Evolutionary conservation across 1,140 invertebrate species (phyloP).

Genomic region (Pomacea maculata): DNA sequence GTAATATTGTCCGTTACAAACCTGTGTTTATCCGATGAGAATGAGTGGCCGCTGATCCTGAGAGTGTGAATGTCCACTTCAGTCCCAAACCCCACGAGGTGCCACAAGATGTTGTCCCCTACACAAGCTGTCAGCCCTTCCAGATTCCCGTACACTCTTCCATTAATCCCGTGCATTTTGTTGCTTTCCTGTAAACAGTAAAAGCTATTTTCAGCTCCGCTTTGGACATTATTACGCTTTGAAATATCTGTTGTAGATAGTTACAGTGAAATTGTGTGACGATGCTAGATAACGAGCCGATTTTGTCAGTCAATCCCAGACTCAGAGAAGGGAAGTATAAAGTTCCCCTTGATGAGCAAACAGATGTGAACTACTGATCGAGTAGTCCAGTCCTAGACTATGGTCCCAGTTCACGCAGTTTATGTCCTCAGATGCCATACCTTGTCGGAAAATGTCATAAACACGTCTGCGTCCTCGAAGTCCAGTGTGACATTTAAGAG

Average conservation of each 20-base stretch:
- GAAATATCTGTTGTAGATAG: too few species aligned
- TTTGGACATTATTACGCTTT: background rate
- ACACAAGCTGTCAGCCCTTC: conserved; percentile 52
- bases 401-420: too few species aligned
- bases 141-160: conserved; percentile 51
- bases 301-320: too few species aligned
- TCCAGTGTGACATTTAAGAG: too few species aligned
- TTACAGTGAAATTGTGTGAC: too few species aligned
- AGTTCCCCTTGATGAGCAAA: too few species aligned
- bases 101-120: conserved; percentile 48
- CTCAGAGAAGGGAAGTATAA: too few species aligned
- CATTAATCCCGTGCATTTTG: conserved; percentile 39
- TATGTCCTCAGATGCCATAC: too few species aligned
- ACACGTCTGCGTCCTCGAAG: background rate
- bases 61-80: conserved; percentile 50
- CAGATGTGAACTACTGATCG: too few species aligned
- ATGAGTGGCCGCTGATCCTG: conserved; percentile 39
- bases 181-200: conserved; percentile 19
- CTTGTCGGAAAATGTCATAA: background rate
- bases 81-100: conserved; percentile 43
- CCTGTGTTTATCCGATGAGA: conserved; percentile 33
- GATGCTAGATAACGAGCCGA: too few species aligned
- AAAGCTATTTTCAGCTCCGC: background rate
- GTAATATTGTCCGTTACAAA: background rate
- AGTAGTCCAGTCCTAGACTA: too few species aligned